These are phyloP conservation scores for Tenthredo notha DNA, from an alignment of 2,888 invertebrate species.

Conservation along the genomic window DNA sequence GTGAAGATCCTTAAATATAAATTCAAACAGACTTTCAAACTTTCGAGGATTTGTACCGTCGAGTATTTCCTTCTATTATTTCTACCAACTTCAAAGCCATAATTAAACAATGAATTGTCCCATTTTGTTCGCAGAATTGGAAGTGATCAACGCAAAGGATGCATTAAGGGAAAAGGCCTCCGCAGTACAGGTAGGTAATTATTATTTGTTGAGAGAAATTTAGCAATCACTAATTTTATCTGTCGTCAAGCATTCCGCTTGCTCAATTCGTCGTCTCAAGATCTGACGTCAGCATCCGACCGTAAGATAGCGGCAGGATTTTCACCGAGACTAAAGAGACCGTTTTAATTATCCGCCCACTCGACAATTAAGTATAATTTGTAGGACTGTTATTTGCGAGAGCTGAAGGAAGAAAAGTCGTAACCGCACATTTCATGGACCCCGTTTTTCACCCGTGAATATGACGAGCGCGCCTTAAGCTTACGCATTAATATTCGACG, in stretches of 20 bases:
- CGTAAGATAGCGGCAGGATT: background rate
- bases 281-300: slow-evolving; percentile 26
- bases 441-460: background rate
- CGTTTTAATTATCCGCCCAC: slow-evolving; percentile 41
- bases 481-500: slow-evolving; percentile 8
- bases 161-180: slow-evolving; percentile 34
- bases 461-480: background rate
- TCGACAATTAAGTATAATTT: slow-evolving; percentile 30
- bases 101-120: background rate
- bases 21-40: background rate
- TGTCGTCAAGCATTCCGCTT: slow-evolving; percentile 13
- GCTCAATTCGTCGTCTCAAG: slow-evolving; percentile 14
- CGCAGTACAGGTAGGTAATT: slow-evolving; percentile 33
- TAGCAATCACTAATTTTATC: slow-evolving; percentile 9
- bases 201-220: background rate
- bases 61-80: background rate
- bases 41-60: background rate
- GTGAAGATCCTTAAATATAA: background rate
- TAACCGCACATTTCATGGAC: slow-evolving; percentile 31
- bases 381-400: background rate
- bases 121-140: slow-evolving; percentile 30
- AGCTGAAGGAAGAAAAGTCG: background rate
- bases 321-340: slow-evolving; percentile 29
- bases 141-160: slow-evolving; percentile 32
- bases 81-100: background rate